A percentile compares a stretch with the other conserved stretches of the same genome.
Conservation (phyloP, 35 echinoderm and acorn worm genomes). For the Chiridota heheva region DNA sequence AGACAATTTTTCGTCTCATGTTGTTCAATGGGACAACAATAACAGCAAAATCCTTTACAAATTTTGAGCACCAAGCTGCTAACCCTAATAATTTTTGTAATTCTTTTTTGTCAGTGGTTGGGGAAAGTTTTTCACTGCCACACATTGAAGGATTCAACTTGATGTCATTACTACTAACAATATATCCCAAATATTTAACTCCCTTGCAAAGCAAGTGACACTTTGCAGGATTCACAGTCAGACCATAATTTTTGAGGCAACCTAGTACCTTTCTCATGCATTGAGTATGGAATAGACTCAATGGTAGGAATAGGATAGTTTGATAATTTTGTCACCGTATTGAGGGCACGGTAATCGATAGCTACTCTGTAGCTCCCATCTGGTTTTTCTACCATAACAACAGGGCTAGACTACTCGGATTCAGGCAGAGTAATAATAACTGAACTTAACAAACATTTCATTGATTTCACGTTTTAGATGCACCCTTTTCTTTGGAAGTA, state of each 20-base stretch:
- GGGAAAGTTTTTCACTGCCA: background rate
- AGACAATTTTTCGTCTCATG: background rate
- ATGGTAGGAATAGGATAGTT: conserved; percentile 13
- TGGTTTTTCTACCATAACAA: background rate
- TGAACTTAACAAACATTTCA: background rate
- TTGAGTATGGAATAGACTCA: background rate
- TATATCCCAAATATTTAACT: conserved; percentile 10
- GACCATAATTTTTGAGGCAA: background rate
- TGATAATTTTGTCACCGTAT: background rate
- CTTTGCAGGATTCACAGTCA: conserved; percentile 20
- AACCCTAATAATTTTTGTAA: conserved; percentile 7
- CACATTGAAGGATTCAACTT: background rate
- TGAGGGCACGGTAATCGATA: conserved; percentile 1
- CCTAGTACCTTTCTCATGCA: background rate
- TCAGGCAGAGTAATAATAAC: background rate
- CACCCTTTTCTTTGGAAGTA: background rate
- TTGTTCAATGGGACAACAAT: background rate
- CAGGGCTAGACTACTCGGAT: conserved; percentile 9
- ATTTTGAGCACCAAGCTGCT: conserved; percentile 10
- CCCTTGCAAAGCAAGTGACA: conserved; percentile 1
- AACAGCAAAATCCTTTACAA: background rate
- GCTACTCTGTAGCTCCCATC: conserved; percentile 11
- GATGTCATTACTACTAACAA: background rate
- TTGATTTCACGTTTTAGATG: background rate
- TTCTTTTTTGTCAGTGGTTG: background rate